Conservation (phyloP, 2,113 vertebrate species). For the Gymnocephalus cernua region DNA sequence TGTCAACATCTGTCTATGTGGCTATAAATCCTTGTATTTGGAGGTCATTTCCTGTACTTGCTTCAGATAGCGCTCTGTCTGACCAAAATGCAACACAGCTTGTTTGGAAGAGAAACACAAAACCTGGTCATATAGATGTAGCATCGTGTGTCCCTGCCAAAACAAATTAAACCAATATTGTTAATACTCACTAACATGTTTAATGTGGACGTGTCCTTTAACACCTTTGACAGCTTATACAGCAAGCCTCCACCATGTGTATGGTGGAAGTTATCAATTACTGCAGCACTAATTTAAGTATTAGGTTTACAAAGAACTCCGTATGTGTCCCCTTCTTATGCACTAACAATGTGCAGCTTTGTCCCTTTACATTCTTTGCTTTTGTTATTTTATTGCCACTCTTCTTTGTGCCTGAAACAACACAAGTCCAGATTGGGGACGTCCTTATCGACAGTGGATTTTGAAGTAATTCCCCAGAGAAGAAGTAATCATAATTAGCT, state of each 20-base stretch:
- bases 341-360: not conserved
- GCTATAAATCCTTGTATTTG: constrained; percentile 21
- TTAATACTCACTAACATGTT: not conserved
- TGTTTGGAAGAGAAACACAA: constrained; percentile 25
- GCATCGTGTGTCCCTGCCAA: constrained; percentile 1
- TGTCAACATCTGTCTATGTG: constrained; percentile 54
- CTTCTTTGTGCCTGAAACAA: constrained; percentile 40
- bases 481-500: constrained; percentile 60
- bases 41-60: constrained; percentile 38
- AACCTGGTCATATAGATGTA: constrained; percentile 2
- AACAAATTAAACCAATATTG: not conserved
- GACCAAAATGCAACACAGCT: not conserved
- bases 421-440: constrained; percentile 37
- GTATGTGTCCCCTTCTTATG: not conserved
- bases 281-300: not conserved
- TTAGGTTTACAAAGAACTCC: not conserved
- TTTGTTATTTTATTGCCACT: constrained; percentile 13
- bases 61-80: not conserved
- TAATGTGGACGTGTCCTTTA: not conserved
- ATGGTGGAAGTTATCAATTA: constrained; percentile 2
- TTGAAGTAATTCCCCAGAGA: constrained; percentile 48
- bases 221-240: not conserved
- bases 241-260: not conserved
- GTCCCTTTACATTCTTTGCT: constrained; percentile 2
- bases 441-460: constrained; percentile 25